Base-by-base conservation (phyloP, 2,113 vertebrate species). In the Pyrgilauda ruficollis region DNA sequence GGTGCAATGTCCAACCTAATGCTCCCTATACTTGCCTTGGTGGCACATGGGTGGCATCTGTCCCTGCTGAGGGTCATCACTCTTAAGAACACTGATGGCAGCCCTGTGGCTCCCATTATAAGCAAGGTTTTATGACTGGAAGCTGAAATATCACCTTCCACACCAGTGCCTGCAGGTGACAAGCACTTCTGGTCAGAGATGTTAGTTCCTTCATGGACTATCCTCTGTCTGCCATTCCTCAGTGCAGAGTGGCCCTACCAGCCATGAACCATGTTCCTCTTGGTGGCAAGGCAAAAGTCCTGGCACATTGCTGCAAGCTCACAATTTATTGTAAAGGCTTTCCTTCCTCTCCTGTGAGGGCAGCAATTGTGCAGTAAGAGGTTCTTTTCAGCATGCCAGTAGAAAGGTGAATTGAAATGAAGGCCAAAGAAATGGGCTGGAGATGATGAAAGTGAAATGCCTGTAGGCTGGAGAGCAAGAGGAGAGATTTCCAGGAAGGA, bases 211-310 rank as follows among this genome's bases (percentile, higher is more conserved):
- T 64, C 12, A 1, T 28, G 76, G 37, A 21, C 17, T 61, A 6
- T 55, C n/a, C 43, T 74, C 62, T 58, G 3, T 63, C 64, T 95
- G 44, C 22, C 31, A 16, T 53, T 79, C 68, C 19, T 59, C 33
- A 63, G 27, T 28, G 16, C 31, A 68, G 24, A 69, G 17, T 50
- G 55, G 46, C 59, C 20, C 33, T 53, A 6, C 69, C 41, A 69
- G 46, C 64, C 22, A 28, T n/a, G 49, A 37, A 11, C 21, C 35
- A 22, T 0, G 0, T 39, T 84, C 31, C 24, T 72, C 11, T 24
- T 7, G 13, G 13, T 13, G 27, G 33, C 74, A 76, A 56, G 58
- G 49, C 52, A 72, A 49, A 84, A 81, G 39, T 53, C 46, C 63
- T 58, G 50, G 59, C 46, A 73, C 8, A 19, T 10, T 4, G 0